phyloP scores from a whole-genome alignment of 1,140 invertebrate species.

The Lucilia sericata region DNA sequence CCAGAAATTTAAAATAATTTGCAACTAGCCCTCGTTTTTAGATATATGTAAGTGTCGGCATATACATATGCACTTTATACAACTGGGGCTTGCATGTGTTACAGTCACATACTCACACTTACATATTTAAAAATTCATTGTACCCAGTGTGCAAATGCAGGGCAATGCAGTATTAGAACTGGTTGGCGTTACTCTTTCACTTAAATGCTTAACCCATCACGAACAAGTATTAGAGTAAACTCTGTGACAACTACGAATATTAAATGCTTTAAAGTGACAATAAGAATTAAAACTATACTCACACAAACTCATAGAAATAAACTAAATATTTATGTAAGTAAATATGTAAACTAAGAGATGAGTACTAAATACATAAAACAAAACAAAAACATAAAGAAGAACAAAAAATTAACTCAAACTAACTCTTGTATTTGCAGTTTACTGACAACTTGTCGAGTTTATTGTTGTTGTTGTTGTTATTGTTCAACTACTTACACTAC shows the following conservation, averaged over 20 bases:
- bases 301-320: too few species aligned
- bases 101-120: too few species aligned
- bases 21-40: too few species aligned
- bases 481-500: background rate
- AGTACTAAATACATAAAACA: background rate
- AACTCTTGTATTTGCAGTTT: constrained; percentile 12
- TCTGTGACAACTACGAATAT: constrained; percentile 24
- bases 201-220: constrained; percentile 36
- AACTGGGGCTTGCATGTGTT: too few species aligned
- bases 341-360: background rate
- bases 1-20: too few species aligned
- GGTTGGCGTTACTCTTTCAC: constrained; percentile 18
- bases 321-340: background rate
- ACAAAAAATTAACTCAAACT: constrained; percentile 32
- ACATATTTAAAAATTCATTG: too few species aligned
- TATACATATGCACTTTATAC: too few species aligned
- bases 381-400: background rate
- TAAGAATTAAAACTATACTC: background rate
- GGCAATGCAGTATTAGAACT: too few species aligned
- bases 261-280: constrained; percentile 36
- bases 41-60: too few species aligned
- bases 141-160: too few species aligned
- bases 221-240: constrained; percentile 36
- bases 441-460: constrained; percentile 38
- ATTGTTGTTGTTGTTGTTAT: background rate